phyloP scores from a whole-genome alignment of 2,113 vertebrate species.

The Sorex araneus region DNA sequence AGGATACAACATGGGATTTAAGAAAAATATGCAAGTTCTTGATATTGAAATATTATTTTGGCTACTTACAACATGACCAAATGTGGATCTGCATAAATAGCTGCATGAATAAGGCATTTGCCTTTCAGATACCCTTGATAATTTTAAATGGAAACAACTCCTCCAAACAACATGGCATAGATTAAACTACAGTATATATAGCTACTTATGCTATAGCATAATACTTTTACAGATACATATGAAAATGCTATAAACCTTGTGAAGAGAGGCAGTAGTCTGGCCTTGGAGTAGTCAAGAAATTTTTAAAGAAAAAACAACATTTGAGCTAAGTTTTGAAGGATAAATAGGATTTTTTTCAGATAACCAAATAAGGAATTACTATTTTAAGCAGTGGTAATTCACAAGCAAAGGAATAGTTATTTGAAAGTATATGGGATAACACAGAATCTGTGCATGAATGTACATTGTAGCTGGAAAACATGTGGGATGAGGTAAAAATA shows the following conservation, averaged over 20 bases:
- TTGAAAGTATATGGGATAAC: neutral
- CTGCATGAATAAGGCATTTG: neutral
- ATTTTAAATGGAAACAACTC: constrained; percentile 21
- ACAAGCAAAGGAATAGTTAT: constrained; percentile 7
- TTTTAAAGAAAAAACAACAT: constrained; percentile 56
- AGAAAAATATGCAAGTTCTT: neutral
- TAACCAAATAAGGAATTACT: neutral
- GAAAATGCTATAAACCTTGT: neutral
- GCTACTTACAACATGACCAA: neutral
- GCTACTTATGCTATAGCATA: neutral
- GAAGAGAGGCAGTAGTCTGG: neutral
- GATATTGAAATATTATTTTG: constrained; percentile 29
- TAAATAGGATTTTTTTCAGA: constrained; percentile 19
- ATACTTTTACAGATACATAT: neutral
- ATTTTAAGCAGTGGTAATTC: neutral
- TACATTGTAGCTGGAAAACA: neutral
- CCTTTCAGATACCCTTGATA: neutral
- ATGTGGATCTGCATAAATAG: constrained; percentile 9
- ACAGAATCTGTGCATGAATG: neutral
- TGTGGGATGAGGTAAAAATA: neutral
- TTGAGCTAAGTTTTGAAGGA: constrained; percentile 37
- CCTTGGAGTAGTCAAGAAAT: neutral
- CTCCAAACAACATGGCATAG: constrained; percentile 9
- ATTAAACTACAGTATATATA: neutral
- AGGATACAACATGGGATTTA: neutral